Evolutionary conservation across 2,888 invertebrate species (phyloP), one percentile per base, ranked within the genome.

Genomic region (Zaprionus lineosus): DNA sequence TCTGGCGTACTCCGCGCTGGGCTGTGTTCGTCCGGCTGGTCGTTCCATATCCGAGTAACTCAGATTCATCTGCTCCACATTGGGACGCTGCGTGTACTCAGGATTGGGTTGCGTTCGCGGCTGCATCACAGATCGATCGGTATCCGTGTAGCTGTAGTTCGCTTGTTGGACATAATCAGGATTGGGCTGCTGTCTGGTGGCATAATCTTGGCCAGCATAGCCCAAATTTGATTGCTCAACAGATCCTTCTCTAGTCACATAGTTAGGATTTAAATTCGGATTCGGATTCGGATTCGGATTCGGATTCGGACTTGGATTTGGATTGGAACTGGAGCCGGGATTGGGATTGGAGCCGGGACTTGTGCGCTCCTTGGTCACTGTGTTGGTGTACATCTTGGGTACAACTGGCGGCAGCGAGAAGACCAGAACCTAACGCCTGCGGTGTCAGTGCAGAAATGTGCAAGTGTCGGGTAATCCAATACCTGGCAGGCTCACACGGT

Each of bases 401-500:
- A n/a, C n/a, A 16, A 16, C 16, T 34, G 29, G 9, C 8, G 11
- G 9, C 18, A 36, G 12, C 16, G 19, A 28, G 37, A 44, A 15
- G 43, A 34, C 15, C 53, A 44, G 74, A 74, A 82, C 81, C 77
- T 69, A 53, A 81, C 81, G 72, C 77, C 74, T 85, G 66, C 57
- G 81, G 81, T 81, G 87, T 87, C 76, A 64, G 76, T 79, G 88
- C 87, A 87, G 86, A 76, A 77, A 86, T 74, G 86, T 82, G 86
- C 83, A 84, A 75, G 79, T 79, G 87, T 84, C 87, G 73, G 82
- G 84, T 79, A 77, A 85, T 61, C 70, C 67, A 77, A 86, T 81
- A 85, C 58, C 47, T 59, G 47, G 31, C 69, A 71, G 69, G 44
- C 75, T 50, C 76, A 31, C 43, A 14, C 16, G 9, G 15, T 40